A percentile compares a stretch with the other conserved stretches of the same genome.
Evolutionary conservation across 2,113 vertebrate species (phyloP).

Genomic region (Apaloderma vittatum): DNA sequence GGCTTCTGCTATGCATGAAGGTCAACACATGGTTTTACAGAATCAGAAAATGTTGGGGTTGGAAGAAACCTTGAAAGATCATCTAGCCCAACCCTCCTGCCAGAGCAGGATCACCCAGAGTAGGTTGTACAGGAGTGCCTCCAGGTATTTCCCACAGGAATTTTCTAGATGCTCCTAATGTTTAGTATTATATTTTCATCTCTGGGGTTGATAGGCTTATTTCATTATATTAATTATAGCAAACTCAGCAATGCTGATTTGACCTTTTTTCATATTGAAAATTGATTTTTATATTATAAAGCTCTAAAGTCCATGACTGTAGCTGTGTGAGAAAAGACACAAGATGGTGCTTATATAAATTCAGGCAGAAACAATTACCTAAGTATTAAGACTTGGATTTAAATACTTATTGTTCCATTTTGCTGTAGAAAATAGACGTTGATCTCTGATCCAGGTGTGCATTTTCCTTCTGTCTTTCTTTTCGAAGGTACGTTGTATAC

Average conservation of each 20-base stretch:
- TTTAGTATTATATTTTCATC: not conserved
- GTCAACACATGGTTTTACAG: not conserved
- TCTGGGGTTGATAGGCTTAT: not conserved
- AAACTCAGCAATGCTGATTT: not conserved
- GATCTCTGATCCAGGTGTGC: not conserved
- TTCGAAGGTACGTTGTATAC: not conserved
- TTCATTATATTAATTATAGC: not conserved
- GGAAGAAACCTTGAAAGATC: no score
- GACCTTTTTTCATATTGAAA: not conserved
- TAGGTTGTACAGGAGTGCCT: no score
- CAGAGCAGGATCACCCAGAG: no score
- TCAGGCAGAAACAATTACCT: not conserved
- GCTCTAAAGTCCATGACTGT: rapidly evolving
- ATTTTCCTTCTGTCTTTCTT: not conserved
- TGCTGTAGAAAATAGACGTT: not conserved
- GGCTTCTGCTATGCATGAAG: not conserved
- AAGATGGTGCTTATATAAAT: not conserved
- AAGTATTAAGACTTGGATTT: not conserved
- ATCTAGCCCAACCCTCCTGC: no score
- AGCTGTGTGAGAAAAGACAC: not conserved
- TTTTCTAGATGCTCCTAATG: not conserved
- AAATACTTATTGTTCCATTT: not conserved
- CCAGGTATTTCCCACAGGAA: not conserved
- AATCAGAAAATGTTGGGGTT: no score
- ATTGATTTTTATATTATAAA: not conserved